Evolutionary conservation across 2,113 vertebrate species (phyloP), one percentile per base, ranked within the genome.

Genomic region (Pollachius pollachius): DNA sequence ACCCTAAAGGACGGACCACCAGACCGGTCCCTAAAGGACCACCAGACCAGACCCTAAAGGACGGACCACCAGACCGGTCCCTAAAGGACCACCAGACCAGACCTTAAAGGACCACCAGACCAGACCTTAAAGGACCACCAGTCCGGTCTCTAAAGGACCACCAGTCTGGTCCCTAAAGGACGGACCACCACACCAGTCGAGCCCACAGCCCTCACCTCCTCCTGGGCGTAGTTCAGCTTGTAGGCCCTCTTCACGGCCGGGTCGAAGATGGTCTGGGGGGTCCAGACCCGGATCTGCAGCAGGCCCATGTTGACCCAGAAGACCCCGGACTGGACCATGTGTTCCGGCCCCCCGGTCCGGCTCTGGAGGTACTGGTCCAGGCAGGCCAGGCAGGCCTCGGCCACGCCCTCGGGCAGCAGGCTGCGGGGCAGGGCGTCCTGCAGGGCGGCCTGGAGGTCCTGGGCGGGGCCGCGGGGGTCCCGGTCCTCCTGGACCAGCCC

Each of bases 231-330:
- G 77, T 88, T 93, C 72, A 99, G 94, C 80, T 97, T 98, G 89
- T 96, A 96, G 19, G 94, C 91, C 67, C 94, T 94, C 87, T 98
- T 99, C 72, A 96, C 87, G 7, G 96, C 95, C 0, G 97, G 97
- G 86, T 99, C 97, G 73, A 98, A 98, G 67, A 92, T 92, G 11
- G 94, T 94, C 82, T 96, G 95, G 0, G 97, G 97, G 41, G 94
- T 93, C 97, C 97, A 99, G 7, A 94, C 78, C 79, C 94, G 94
- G 79, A 99, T 93, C 86, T 97, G 96, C 70, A 96, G 72, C 77
- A 99, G 90, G 73, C 96, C 97, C 85, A 98, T 93, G 78, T 90
- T 92, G 69, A 98, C 95, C 97, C 97, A 99, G 81, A 98, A 93
- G 21, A 93, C 92, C 23, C 95, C 97, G 3, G 94, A 90, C 23